Conservation (phyloP, 2,797 vertebrate genomes). For the Myioborus miniatus region DNA sequence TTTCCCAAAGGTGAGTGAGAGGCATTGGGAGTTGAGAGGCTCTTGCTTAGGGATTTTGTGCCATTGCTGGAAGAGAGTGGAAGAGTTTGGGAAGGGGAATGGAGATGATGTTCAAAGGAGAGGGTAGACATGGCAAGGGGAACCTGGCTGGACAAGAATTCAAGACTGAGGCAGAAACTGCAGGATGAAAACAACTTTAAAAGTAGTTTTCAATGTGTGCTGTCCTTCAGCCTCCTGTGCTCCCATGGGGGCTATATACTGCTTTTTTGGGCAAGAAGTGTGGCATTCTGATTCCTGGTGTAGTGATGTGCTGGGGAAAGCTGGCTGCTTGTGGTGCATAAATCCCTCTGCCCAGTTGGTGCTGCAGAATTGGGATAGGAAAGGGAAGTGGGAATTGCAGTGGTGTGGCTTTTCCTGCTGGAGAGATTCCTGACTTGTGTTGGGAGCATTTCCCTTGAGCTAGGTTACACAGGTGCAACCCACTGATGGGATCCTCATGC, state of each 20-base stretch:
- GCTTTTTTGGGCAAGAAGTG: not conserved
- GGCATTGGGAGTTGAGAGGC: not conserved
- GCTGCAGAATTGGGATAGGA: not conserved
- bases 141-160: not conserved
- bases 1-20: constrained; percentile 10
- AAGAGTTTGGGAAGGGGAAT: not conserved
- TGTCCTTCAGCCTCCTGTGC: not conserved
- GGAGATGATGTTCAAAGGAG: not conserved
- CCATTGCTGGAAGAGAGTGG: not conserved
- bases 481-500: accelerated
- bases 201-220: not conserved
- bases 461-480: accelerated
- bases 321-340: not conserved
- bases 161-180: not conserved
- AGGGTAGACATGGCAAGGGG: not conserved
- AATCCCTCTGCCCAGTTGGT: not conserved
- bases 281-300: not conserved
- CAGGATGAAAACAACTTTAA: not conserved
- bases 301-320: not conserved
- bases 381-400: not conserved
- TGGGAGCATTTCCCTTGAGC: not conserved
- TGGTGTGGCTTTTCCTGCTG: not conserved
- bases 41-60: not conserved
- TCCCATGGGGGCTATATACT: accelerated
- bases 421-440: not conserved